Evolutionary conservation across 1,140 invertebrate species (phyloP).

Genomic region (Gonatopus flavifemur): DNA sequence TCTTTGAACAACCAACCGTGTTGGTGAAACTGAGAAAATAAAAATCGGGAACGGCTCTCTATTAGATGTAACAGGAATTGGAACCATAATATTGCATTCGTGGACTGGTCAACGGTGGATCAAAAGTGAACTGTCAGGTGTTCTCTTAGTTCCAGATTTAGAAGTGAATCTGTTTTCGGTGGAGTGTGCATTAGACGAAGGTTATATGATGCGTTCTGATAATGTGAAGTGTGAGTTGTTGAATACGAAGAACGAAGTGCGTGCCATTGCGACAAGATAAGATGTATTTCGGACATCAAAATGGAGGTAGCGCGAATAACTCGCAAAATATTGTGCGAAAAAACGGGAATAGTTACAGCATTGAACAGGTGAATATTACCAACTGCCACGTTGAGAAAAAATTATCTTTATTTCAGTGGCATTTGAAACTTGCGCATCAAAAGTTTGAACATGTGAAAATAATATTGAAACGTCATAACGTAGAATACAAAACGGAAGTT

Average conservation of each 20-base stretch:
- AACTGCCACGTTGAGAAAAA: not conserved
- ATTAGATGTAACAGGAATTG: not conserved
- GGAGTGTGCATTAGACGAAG: not conserved
- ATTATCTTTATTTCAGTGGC: not conserved
- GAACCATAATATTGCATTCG: not conserved
- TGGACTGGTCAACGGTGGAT: not conserved
- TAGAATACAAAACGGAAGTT: not conserved
- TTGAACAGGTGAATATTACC: not conserved
- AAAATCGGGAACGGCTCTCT: not conserved
- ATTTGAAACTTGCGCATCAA: not conserved
- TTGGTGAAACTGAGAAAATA: not conserved
- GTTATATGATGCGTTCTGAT: not conserved
- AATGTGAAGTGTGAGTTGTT: not conserved
- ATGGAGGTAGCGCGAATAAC: too few species aligned
- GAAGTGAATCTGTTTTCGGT: not conserved
- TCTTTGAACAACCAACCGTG: not conserved
- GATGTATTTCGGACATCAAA: not conserved
- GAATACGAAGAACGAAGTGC: not conserved
- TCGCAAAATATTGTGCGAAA: not conserved
- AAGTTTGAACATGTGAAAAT: not conserved
- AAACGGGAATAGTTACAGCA: not conserved
- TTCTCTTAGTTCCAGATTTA: not conserved
- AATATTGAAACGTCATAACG: not conserved
- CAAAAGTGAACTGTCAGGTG: not conserved
- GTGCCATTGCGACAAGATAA: not conserved